Evolutionary conservation across 2,113 vertebrate genomes (phyloP).

Genomic region (Chaetodon auriga): DNA sequence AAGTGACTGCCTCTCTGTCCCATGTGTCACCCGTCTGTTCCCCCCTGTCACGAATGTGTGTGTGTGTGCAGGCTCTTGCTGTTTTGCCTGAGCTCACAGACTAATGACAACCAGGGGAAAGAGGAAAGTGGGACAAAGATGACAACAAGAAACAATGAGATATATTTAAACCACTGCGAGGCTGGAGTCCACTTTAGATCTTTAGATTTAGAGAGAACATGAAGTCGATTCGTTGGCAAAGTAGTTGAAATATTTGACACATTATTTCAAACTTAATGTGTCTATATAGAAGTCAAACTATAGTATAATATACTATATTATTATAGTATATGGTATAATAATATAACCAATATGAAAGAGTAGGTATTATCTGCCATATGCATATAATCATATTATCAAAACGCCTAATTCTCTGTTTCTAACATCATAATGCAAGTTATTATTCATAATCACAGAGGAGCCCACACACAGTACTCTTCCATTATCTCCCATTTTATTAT

Average conservation of each 20-base stretch:
- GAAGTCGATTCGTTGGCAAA: too few species aligned
- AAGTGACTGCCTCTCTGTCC: constrained; percentile 5
- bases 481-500: not conserved
- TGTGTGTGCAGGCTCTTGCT: not conserved
- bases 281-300: too few species aligned
- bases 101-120: constrained; percentile 39
- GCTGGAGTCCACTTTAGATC: not conserved
- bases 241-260: too few species aligned
- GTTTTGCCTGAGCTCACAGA: constrained; percentile 13
- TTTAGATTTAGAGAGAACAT: too few species aligned
- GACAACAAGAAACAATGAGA: constrained; percentile 10
- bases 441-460: not conserved
- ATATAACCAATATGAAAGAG: too few species aligned
- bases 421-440: not conserved
- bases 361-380: not conserved
- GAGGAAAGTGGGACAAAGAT: not conserved
- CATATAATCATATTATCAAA: not conserved
- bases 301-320: too few species aligned
- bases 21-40: constrained; percentile 4
- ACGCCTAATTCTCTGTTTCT: not conserved
- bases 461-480: not conserved
- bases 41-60: not conserved
- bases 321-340: too few species aligned
- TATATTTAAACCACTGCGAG: not conserved
- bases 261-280: too few species aligned